Conservation (phyloP, 2,113 vertebrate genomes). For the Geococcyx californianus region DNA sequence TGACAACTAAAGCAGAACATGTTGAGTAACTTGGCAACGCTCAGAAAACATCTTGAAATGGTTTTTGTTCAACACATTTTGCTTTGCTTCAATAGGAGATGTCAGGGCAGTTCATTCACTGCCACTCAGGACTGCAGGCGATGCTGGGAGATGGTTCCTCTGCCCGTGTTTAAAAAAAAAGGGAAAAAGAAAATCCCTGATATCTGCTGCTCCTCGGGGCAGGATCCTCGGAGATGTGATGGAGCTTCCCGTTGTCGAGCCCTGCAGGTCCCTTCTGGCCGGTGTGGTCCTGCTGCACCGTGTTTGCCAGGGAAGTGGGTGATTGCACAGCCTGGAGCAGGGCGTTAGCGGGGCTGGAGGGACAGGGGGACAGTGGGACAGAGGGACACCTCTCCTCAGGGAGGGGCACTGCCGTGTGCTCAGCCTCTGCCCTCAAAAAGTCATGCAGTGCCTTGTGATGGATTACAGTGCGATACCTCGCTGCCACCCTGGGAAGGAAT, state of each 20-base stretch:
- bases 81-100: conserved; percentile 63
- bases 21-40: conserved; percentile 67
- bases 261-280: not conserved
- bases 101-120: conserved; percentile 63
- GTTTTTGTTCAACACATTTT: conserved; percentile 60
- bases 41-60: conserved; percentile 60
- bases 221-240: not conserved
- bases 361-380: too few relatives aligned
- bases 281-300: not conserved
- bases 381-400: not conserved
- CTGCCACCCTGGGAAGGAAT: not conserved
- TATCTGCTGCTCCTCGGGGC: not conserved
- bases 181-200: not conserved
- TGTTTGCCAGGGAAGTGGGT: not conserved
- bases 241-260: not conserved
- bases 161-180: not conserved
- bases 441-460: not conserved
- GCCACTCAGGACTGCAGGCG: conserved; percentile 15
- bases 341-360: not conserved
- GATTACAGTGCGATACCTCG: not conserved
- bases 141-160: not conserved
- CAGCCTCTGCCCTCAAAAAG: not conserved
- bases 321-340: not conserved
- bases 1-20: conserved; percentile 67
- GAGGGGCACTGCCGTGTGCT: not conserved